Conservation (phyloP, 2,113 vertebrate species). For the Zosterops pallidus region DNA sequence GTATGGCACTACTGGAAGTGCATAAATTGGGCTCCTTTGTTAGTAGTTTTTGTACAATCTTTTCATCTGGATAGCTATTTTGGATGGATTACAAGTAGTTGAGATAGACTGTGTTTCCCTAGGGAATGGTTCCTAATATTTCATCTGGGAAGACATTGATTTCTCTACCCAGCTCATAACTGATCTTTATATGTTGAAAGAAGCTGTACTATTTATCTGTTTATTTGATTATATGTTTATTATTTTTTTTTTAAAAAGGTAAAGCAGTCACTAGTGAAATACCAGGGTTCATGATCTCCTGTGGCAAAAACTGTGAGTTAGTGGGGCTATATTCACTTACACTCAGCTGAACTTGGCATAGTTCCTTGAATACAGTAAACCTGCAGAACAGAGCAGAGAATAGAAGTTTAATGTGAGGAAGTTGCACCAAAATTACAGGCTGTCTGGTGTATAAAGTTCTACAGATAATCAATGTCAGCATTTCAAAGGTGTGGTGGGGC, state of each 20-base stretch:
- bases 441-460: background rate
- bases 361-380: background rate
- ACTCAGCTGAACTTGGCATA: background rate
- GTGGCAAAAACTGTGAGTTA: background rate
- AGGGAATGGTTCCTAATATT: background rate
- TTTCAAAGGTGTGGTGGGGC: background rate
- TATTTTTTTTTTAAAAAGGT: background rate
- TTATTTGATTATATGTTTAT: background rate
- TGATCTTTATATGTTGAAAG: background rate
- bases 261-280: background rate
- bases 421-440: background rate
- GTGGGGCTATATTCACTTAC: background rate
- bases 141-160: background rate
- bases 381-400: background rate
- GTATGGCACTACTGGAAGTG: background rate
- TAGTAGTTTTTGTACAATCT: background rate
- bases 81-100: background rate
- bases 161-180: background rate
- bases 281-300: background rate
- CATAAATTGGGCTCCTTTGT: background rate
- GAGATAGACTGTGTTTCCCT: background rate
- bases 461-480: background rate
- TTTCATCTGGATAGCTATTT: constrained; percentile 26
- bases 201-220: background rate
- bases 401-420: background rate